These are phyloP conservation scores for Antedon mediterranea DNA, from an alignment of 53 echinoderm and acorn worm genomes.

Conservation along the genomic window DNA sequence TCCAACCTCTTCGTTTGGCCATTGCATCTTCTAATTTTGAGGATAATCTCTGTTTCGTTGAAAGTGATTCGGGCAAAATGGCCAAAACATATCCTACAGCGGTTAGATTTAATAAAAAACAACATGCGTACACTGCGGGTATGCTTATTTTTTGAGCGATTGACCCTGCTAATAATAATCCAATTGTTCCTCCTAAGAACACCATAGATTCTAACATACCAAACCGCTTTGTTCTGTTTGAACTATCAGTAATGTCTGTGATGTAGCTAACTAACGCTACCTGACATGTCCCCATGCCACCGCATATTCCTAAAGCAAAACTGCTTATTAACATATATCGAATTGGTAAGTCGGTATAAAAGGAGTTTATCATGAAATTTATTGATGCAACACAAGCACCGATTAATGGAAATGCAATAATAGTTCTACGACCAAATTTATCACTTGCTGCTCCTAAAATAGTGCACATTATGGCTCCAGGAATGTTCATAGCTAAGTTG, in stretches of 20 bases:
- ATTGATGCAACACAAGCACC: constrained; percentile 24
- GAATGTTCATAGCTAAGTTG: constrained; percentile 30
- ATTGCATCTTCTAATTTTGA: constrained; percentile 25
- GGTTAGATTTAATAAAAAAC: constrained; percentile 28
- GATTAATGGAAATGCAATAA: constrained; percentile 40
- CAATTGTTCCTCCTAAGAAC: constrained; percentile 57
- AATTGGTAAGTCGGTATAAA: constrained; percentile 23
- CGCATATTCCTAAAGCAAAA: constrained; percentile 33
- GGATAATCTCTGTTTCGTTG: constrained; percentile 13
- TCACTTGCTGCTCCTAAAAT: constrained; percentile 54
- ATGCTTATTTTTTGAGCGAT: constrained; percentile 29
- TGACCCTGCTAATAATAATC: constrained; percentile 32
- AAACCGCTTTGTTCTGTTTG: constrained; percentile 51
- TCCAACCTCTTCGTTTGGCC: constrained; percentile 17
- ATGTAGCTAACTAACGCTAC: constrained; percentile 51
- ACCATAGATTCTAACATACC: constrained; percentile 69
- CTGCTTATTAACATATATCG: constrained; percentile 27
- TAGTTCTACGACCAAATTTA: constrained; percentile 41
- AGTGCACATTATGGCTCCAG: constrained; percentile 50
- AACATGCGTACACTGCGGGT: constrained; percentile 26
- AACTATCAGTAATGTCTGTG: constrained; percentile 48
- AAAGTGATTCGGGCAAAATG: constrained; percentile 42
- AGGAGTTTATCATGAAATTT: constrained; percentile 26
- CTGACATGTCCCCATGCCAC: constrained; percentile 48
- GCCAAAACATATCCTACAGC: constrained; percentile 33